Evolutionary conservation across 2,888 invertebrate species (phyloP).

Genomic region (Julus scandinavius): DNA sequence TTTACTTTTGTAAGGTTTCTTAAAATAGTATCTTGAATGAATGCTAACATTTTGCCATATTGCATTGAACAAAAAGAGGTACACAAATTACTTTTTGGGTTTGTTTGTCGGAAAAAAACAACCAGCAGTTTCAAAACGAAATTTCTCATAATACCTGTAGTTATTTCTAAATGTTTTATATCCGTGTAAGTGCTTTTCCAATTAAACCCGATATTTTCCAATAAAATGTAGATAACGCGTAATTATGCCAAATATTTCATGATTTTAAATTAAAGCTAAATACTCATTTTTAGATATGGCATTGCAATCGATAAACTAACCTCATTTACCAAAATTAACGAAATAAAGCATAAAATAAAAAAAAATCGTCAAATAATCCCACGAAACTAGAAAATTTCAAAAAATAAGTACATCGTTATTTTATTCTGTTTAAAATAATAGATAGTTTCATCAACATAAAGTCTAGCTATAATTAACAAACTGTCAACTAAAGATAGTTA

Average conservation of each 20-base stretch:
- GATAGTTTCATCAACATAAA: not conserved
- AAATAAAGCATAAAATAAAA: not conserved
- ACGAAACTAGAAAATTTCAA: not conserved
- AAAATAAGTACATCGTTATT: not conserved
- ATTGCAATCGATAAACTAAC: not conserved
- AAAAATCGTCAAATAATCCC: not conserved
- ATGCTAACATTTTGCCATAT: too few relatives aligned
- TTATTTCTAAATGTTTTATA: not conserved
- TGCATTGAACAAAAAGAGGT: too few relatives aligned
- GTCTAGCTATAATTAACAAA: not conserved
- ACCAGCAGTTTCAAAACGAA: too few relatives aligned
- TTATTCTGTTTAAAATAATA: not conserved
- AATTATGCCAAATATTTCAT: not conserved
- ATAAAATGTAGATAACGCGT: not conserved
- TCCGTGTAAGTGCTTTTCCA: not conserved
- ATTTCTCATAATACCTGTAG: not conserved
- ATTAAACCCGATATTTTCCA: not conserved
- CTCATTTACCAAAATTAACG: not conserved
- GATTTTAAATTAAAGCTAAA: not conserved
- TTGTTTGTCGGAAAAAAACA: too few relatives aligned
- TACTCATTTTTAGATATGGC: not conserved
- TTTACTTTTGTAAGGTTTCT: too few relatives aligned
- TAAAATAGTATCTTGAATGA: too few relatives aligned
- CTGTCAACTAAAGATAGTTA: not conserved
- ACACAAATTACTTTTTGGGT: too few relatives aligned